phyloP scores from a whole-genome alignment of 2,888 invertebrate species.

The Aradus depressus region DNA sequence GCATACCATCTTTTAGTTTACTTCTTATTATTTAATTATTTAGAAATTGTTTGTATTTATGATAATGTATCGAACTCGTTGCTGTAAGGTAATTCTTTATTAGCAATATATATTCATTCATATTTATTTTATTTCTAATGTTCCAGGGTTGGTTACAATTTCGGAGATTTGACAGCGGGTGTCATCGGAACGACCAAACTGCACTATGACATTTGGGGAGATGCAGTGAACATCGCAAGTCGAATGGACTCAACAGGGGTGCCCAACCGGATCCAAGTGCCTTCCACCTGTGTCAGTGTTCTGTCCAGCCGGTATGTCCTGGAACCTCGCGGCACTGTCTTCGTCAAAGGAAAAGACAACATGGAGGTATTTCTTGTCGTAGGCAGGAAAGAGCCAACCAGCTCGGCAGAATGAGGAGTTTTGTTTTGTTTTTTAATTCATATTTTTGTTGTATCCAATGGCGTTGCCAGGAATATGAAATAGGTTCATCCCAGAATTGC shows the following conservation, averaged over 20 bases:
- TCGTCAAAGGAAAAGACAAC: slow-evolving; percentile 92
- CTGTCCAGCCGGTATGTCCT: slow-evolving; percentile 69
- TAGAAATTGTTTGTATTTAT: background rate
- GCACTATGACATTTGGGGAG: slow-evolving; percentile 97
- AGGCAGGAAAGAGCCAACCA: slow-evolving; percentile 22
- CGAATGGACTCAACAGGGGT: slow-evolving; percentile 96
- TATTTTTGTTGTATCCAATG: too few relatives aligned
- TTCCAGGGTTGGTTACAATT: slow-evolving; percentile 70
- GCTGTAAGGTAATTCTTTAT: background rate
- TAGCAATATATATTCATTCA: background rate
- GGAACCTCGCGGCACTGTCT: slow-evolving; percentile 84
- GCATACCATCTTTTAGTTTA: background rate
- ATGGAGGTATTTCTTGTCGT: slow-evolving; percentile 78
- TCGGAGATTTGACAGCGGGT: slow-evolving; percentile 91
- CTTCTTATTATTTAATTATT: background rate
- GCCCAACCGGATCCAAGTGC: slow-evolving; percentile 70
- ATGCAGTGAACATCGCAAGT: slow-evolving; percentile 93
- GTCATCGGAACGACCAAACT: slow-evolving; percentile 93
- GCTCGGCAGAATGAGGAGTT: too few relatives aligned
- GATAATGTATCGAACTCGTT: background rate
- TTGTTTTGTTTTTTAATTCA: too few relatives aligned
- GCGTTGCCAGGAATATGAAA: too few relatives aligned
- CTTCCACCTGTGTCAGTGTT: slow-evolving; percentile 59
- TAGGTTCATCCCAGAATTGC: too few relatives aligned
- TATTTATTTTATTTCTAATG: slow-evolving; percentile 28